These are phyloP conservation scores for Dendrocincla fuliginosa DNA, from an alignment of 2,797 vertebrate genomes.

Conservation along the genomic window DNA sequence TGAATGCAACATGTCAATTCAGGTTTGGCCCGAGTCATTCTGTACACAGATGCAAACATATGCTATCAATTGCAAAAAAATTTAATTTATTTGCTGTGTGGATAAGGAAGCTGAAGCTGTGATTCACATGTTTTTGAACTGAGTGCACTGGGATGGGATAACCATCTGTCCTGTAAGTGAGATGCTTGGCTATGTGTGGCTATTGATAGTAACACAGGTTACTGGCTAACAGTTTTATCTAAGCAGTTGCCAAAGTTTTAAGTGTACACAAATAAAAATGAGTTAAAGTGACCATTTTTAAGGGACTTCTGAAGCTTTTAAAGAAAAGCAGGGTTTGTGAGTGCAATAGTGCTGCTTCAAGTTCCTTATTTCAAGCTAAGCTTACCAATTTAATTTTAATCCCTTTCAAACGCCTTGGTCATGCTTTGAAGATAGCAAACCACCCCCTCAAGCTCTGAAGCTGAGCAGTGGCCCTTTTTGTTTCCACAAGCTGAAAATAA, in stretches of 20 bases:
- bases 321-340: neutral
- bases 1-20: slow-evolving; percentile 41
- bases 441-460: slow-evolving; percentile 57
- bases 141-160: slow-evolving; percentile 39
- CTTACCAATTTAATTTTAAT: slow-evolving; percentile 66
- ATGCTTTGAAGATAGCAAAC: slow-evolving; percentile 65
- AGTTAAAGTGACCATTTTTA: slow-evolving; percentile 1
- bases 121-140: slow-evolving; percentile 66
- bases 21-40: slow-evolving; percentile 51
- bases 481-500: slow-evolving; percentile 76
- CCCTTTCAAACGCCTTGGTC: slow-evolving; percentile 61
- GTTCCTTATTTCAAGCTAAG: slow-evolving; percentile 43
- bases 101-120: slow-evolving; percentile 39
- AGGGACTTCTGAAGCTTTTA: neutral
- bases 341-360: slow-evolving; percentile 3
- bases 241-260: slow-evolving; percentile 25
- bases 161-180: slow-evolving; percentile 68
- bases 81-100: slow-evolving; percentile 68
- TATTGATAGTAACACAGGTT: neutral
- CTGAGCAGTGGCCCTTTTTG: slow-evolving; percentile 64
- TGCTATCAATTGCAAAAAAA: slow-evolving; percentile 61
- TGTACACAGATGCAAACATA: slow-evolving; percentile 70
- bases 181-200: neutral
- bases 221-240: slow-evolving; percentile 15
- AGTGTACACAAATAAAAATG: slow-evolving; percentile 29